Conservation (phyloP, 1,140 invertebrate species). For the Sesamia nonagrioides region DNA sequence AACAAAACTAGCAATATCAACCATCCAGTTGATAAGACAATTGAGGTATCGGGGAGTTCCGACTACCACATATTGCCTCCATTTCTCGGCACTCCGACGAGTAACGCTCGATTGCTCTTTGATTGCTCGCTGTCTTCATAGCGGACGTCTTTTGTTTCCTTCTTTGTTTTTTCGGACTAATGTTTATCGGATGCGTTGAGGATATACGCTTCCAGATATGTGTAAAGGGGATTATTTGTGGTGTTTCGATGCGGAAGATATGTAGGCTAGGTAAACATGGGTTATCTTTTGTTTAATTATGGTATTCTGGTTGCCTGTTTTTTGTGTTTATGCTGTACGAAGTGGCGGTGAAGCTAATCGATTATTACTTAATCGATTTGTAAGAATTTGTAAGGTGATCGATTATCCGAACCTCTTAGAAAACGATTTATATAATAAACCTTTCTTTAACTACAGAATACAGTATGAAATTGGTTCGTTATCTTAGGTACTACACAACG, state of each 20-base stretch:
- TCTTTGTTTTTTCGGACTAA: conserved; percentile 48
- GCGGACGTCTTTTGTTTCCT: conserved; percentile 34
- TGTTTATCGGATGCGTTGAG: conserved; percentile 19
- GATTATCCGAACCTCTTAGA: too few species aligned
- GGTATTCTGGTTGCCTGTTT: too few species aligned
- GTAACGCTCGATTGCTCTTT: conserved; percentile 50
- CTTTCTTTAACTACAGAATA: neutral
- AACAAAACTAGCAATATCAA: conserved; percentile 36
- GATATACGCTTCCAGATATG: conserved; percentile 20
- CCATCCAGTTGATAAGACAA: conserved; percentile 52
- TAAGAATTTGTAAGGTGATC: too few species aligned
- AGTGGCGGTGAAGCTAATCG: too few species aligned
- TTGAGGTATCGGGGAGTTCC: conserved; percentile 37
- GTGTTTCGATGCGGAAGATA: neutral
- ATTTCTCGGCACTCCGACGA: conserved; percentile 46
- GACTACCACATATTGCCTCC: conserved; percentile 40
- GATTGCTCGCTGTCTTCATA: conserved; percentile 51
- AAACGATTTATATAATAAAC: neutral
- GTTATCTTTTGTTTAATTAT: neutral
- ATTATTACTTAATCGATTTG: too few species aligned
- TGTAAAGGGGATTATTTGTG: conserved; percentile 30
- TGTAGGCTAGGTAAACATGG: neutral
- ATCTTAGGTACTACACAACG: neutral
- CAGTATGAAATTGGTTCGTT: conserved; percentile 3
- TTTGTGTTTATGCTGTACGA: too few species aligned